Evolutionary conservation across 2,888 invertebrate species (phyloP).

Genomic region (Alcis repandata): DNA sequence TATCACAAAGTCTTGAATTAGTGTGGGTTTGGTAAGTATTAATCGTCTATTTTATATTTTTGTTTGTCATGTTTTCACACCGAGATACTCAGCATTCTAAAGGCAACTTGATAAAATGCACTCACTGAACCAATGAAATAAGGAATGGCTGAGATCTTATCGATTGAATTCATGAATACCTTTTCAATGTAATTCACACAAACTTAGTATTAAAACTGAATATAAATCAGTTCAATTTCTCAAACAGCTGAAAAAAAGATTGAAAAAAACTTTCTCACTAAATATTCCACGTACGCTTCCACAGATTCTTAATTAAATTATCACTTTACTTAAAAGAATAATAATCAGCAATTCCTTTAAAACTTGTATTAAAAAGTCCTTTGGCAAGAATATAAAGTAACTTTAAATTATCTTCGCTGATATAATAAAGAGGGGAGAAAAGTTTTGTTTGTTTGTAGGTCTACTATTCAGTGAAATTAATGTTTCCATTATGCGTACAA

Average conservation of each 20-base stretch:
- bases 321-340: conserved; percentile 37
- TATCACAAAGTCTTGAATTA: too few relatives aligned
- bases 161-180: background rate
- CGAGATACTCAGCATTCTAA: too few relatives aligned
- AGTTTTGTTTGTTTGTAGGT: conserved; percentile 42
- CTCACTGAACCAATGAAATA: background rate
- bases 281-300: conserved; percentile 36
- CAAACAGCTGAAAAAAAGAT: background rate
- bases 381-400: conserved; percentile 32
- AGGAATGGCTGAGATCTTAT: background rate
- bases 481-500: conserved; percentile 41
- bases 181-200: background rate
- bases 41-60: too few relatives aligned
- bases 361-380: conserved; percentile 36
- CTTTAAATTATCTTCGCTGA: conserved; percentile 25
- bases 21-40: too few relatives aligned
- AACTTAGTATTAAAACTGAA: background rate
- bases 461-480: conserved; percentile 40
- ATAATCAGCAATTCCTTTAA: conserved; percentile 27
- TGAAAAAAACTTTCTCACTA: conserved; percentile 13
- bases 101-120: too few relatives aligned
- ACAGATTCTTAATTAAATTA: conserved; percentile 41
- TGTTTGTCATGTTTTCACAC: too few relatives aligned
- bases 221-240: background rate
- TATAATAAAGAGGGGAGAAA: conserved; percentile 32